A percentile compares a stretch with the other conserved stretches of the same genome.
phyloP scores from a whole-genome alignment of 2,113 vertebrate species.

The Bettongia penicillata region DNA sequence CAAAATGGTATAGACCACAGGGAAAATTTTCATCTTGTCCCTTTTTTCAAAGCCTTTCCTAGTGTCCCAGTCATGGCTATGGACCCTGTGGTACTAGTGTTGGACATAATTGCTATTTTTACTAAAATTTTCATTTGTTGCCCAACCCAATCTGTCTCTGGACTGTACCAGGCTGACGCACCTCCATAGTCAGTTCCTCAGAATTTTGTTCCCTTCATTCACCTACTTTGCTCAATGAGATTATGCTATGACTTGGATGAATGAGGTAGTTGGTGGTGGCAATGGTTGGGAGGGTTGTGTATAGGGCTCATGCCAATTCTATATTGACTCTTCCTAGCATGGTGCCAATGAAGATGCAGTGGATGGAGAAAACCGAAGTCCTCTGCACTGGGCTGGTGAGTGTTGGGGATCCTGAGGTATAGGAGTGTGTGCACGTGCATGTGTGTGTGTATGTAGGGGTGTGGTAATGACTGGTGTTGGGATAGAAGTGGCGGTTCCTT shows the following conservation, averaged over 20 bases:
- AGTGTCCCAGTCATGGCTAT: not conserved
- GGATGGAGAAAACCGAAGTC: constrained; percentile 82
- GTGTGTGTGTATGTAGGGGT: not conserved
- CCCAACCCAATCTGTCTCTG: constrained; percentile 8
- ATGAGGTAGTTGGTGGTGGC: not conserved
- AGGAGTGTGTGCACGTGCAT: not conserved
- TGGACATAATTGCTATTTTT: not conserved
- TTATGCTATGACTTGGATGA: not conserved
- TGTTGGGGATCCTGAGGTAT: not conserved
- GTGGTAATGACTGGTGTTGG: not conserved
- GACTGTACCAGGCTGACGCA: not conserved
- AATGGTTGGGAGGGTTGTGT: not conserved
- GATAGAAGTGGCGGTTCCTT: not conserved
- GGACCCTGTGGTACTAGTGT: not conserved
- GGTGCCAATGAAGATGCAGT: constrained; percentile 83
- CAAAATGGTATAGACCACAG: not conserved
- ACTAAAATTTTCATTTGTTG: not conserved
- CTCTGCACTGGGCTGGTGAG: constrained; percentile 87
- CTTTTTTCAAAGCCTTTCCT: constrained; percentile 23
- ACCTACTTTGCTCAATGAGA: not conserved
- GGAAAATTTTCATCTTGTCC: not conserved
- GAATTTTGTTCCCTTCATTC: not conserved
- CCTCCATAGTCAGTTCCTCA: not conserved
- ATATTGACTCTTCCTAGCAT: constrained; percentile 72
- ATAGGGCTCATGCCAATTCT: constrained; percentile 27